Evolutionary conservation across 2,888 invertebrate species (phyloP).

Genomic region (Amiota communis): DNA sequence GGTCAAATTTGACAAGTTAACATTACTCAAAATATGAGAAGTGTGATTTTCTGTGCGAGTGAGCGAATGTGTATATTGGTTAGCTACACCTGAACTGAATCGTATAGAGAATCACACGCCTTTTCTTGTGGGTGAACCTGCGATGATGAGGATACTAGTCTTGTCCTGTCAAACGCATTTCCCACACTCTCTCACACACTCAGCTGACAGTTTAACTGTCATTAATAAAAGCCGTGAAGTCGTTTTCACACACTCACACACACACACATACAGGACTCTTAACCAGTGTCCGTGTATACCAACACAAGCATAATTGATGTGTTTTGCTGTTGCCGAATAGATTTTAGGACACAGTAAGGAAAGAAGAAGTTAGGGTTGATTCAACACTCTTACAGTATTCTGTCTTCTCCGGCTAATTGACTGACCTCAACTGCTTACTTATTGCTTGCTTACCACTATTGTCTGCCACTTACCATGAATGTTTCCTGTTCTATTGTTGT

Average conservation of each 20-base stretch:
- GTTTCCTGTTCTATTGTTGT: background rate
- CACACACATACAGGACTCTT: conserved; percentile 35
- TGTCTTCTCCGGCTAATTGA: background rate
- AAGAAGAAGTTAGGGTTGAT: no score
- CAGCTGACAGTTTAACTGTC: conserved; percentile 61
- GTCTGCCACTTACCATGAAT: background rate
- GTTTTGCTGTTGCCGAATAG: conserved; percentile 42
- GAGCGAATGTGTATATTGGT: conserved; percentile 5
- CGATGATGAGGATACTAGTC: background rate
- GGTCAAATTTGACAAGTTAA: conserved; percentile 54
- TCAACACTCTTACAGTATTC: no score
- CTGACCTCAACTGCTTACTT: conserved; percentile 28
- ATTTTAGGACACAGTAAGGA: no score
- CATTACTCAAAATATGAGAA: conserved; percentile 54
- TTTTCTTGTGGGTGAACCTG: background rate
- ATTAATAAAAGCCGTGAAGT: conserved; percentile 54
- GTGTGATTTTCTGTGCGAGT: conserved; percentile 19
- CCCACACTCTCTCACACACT: background rate
- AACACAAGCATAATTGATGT: conserved; percentile 58
- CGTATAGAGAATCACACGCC: background rate
- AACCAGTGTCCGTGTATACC: conserved; percentile 25
- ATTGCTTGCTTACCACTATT: background rate
- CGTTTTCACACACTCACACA: conserved; percentile 32
- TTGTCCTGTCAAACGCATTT: conserved; percentile 15
- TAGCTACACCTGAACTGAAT: background rate